Evolutionary conservation across 2,888 invertebrate species (phyloP), one percentile per base, ranked within the genome.

Genomic region (Bugula neritina): DNA sequence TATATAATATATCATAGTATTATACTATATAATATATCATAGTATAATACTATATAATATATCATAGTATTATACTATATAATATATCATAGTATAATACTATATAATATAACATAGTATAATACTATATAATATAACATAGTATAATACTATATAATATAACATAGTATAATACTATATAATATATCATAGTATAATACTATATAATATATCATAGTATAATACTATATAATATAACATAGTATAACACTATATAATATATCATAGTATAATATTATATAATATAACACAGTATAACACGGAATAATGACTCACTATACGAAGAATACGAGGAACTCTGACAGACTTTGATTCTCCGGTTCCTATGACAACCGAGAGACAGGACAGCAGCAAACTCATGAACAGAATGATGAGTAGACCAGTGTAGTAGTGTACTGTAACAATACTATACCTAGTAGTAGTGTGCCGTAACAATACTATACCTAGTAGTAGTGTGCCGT

Each of bases 381-480:
- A 70, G 25, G 70, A 43, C 23, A 70, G 43, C 25, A 70, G 25
- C 70, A 70, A 25, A 54, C 70, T 70, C 52, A 70, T 29, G 23
- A 54, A 70, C 17, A 70, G 10, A 25, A n/a, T 43, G 52, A 70
- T 25, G 23, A 70, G 70, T 13, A 54, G 52, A 5, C 17, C 21
- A 5, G 70, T 54, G 54, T 70, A 70, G 70, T 70, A 70, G 70
- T 70, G 70, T 31, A 70, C 70, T 70, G 29, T 10, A 43, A 70
- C 21, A 21, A 35, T 25, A 57, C 27, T 57, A 27, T 25, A 57
- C 23, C 57, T 25, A 57, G 5, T 23, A 57, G 23, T n/a, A 17
- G 23, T 55, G 25, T 55, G 23, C 25, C 5, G 55, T 5, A 23
- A 55, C 25, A 55, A 55, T 55, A 55, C 25, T n/a, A 25, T n/a